A percentile compares a stretch with the other conserved stretches of the same genome.
Conservation (phyloP, 2,888 invertebrate species). For the Mesodorylaimus sp. region DNA sequence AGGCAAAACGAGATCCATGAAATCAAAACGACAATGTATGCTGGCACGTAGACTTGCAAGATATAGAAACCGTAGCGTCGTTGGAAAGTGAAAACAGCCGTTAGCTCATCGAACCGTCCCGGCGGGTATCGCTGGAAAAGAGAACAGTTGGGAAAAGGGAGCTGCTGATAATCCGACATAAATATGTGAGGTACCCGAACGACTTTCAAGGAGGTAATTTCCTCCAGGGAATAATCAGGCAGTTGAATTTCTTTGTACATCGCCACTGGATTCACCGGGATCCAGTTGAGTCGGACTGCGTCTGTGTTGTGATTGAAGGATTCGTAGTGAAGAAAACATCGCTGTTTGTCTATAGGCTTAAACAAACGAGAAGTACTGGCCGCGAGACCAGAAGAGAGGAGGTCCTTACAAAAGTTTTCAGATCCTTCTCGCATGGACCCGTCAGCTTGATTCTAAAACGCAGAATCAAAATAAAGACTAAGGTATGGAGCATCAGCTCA, state of each 20-base stretch:
- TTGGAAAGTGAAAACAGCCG: conserved; percentile 29
- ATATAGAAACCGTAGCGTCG: conserved; percentile 29
- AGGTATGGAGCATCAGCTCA: too few relatives aligned
- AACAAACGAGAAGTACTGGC: too few relatives aligned
- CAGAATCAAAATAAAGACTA: too few relatives aligned
- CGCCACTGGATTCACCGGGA: conserved; percentile 20
- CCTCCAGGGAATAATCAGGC: conserved; percentile 27
- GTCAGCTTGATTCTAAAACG: conserved; percentile 3
- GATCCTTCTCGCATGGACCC: conserved; percentile 1
- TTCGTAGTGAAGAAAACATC: conserved; percentile 26
- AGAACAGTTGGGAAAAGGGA: background rate
- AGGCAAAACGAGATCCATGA: conserved; percentile 28
- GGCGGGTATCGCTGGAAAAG: conserved; percentile 20
- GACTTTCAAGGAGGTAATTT: too few relatives aligned
- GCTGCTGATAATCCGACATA: background rate
- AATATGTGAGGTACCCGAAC: too few relatives aligned
- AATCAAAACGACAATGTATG: conserved; percentile 27
- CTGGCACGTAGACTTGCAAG: conserved; percentile 25
- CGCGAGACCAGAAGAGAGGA: too few relatives aligned
- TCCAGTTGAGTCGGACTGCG: conserved; percentile 26
- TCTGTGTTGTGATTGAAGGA: conserved; percentile 26
- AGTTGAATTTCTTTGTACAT: conserved; percentile 27
- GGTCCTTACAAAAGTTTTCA: conserved; percentile 2
- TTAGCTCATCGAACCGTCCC: conserved; percentile 27
- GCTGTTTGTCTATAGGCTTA: conserved; percentile 8